Evolutionary conservation across 2,888 invertebrate species (phyloP), one percentile per base, ranked within the genome.

Genomic region (Acrobasis suavella): DNA sequence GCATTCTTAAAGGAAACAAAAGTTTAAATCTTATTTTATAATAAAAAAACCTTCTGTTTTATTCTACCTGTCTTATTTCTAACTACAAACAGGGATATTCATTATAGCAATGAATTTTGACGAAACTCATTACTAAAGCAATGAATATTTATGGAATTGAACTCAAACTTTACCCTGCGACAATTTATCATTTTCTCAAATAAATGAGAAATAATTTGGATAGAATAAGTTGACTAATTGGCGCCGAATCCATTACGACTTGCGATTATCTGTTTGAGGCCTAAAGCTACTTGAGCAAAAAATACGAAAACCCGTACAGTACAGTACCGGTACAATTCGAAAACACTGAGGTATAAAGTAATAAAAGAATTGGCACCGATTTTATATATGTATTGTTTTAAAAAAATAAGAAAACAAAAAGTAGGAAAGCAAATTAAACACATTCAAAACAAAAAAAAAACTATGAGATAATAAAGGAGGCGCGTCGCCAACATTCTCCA

Each of bases 231-330:
- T 60, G 55, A 64, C 65, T 65, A 65, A 65, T 65, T 64, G 60
- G 58, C 51, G 15, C 12, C 38, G 52, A 63, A 63, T 64, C 62
- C 64, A 66, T 66, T 68, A 65, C 50, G 63, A 55, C 60, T 63
- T 58, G 51, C 61, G 60, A 64, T 65, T 63, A 64, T 16, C 38
- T 42, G 50, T 58, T 54, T 22, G 50, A 17, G 50, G 50, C 38
- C 56, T 10, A 16, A 15, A 62, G 42, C 51, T 32, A 16, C 42
- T 38, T 37, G 49, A 62, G 49, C 46, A 67, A 70, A 69, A 74
- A 72, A 71, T 74, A 70, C 64, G 77, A 80, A 75, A 73, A 64
- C 60, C 69, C 65, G 69, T n/a, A n/a, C n/a, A n/a, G n/a, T n/a
- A n/a, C n/a, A n/a, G n/a, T n/a, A n/a, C n/a, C n/a, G n/a, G n/a